phyloP scores from a whole-genome alignment of 1,140 invertebrate species.

The Drosophila murphyi region DNA sequence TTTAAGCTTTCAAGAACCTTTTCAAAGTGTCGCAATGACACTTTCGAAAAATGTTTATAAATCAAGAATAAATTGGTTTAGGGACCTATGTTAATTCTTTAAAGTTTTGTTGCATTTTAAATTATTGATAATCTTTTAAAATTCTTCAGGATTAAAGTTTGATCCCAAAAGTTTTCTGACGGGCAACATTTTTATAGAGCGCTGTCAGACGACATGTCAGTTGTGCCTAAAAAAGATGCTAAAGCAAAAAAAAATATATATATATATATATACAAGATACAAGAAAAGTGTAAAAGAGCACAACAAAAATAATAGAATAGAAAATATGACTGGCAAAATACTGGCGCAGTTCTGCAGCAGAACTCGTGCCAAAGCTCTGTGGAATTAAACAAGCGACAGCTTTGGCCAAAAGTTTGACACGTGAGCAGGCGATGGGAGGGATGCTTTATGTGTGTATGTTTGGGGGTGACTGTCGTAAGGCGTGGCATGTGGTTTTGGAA shows the following conservation, averaged over 20 bases:
- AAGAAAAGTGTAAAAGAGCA: not conserved
- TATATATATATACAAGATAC: too few species aligned
- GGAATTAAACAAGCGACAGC: constrained; percentile 15
- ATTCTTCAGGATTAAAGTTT: constrained; percentile 14
- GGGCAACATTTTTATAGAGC: not conserved
- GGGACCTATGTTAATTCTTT: not conserved
- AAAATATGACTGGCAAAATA: constrained; percentile 31
- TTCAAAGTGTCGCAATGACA: constrained; percentile 28
- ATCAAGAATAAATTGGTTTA: constrained; percentile 19
- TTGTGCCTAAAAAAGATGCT: constrained; percentile 7
- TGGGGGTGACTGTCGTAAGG: not conserved
- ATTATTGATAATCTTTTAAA: constrained; percentile 9
- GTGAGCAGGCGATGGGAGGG: not conserved
- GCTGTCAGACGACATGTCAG: not conserved
- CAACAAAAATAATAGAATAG: constrained; percentile 7
- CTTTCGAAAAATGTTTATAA: constrained; percentile 25
- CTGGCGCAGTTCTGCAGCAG: not conserved
- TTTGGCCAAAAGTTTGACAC: constrained; percentile 23
- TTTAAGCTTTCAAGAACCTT: constrained; percentile 15
- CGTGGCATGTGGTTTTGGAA: constrained; percentile 2
- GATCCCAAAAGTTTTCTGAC: not conserved
- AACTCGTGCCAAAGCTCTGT: constrained; percentile 5
- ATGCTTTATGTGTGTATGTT: too few species aligned
- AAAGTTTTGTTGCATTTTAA: constrained; percentile 1
- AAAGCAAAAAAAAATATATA: not conserved